These are phyloP conservation scores for Cavia porcellus DNA, from an alignment of 2,113 vertebrate genomes.

Conservation along the genomic window DNA sequence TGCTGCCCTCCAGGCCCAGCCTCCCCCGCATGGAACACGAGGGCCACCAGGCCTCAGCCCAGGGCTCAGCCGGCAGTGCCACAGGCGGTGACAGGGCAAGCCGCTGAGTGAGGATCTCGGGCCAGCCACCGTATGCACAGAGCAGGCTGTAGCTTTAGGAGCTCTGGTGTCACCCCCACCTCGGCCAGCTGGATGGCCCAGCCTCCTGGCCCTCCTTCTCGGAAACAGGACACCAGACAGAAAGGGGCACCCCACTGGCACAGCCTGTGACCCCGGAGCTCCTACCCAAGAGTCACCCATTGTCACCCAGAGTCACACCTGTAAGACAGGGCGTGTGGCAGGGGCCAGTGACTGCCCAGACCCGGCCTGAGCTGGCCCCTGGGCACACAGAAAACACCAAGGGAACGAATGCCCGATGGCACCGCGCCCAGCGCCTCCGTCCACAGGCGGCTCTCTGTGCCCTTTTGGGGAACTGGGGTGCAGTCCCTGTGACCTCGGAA, in stretches of 20 bases:
- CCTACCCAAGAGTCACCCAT: neutral
- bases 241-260: neutral
- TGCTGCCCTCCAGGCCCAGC: neutral
- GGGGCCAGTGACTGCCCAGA: neutral
- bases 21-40: neutral
- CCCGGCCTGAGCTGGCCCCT: neutral
- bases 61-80: neutral
- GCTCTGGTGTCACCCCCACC: neutral
- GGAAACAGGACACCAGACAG: neutral
- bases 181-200: neutral
- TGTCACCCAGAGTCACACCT: neutral
- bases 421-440: neutral
- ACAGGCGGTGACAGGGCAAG: no score
- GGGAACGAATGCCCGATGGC: no score
- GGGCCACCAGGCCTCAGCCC: neutral
- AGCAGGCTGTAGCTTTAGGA: neutral
- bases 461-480: neutral
- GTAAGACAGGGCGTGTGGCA: fast-evolving
- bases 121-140: no score
- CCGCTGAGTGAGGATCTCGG: no score
- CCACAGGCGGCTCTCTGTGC: no score
- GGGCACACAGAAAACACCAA: neutral
- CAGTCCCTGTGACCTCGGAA: neutral
- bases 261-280: neutral
- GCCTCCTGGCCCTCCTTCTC: neutral